Base-by-base conservation (phyloP, 1,140 invertebrate species). In the Zaprionus vittiger region DNA sequence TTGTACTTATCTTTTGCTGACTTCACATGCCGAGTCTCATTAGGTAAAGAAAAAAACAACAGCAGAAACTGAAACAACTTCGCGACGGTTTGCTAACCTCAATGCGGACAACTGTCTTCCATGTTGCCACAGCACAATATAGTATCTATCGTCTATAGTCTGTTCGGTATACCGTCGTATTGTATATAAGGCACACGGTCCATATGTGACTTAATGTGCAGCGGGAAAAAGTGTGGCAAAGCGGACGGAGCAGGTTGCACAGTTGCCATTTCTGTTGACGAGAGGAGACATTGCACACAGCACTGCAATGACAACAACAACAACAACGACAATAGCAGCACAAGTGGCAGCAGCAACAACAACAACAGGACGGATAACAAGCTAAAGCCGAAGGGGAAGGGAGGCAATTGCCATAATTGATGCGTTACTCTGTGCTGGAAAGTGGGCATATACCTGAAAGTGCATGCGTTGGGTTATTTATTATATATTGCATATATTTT, bases 41-140 rank as follows among this genome's bases (percentile, higher is more conserved):
- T 83, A 79, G 54, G 64, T 62, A 70, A 56, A 24, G 38, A 56
- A 11, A 31, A 31, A 34, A n/a, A 56, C 55, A n/a, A 56, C 5
- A 22, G n/a, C 14, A 52, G 14, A 41, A 15, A 44, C 37, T 17
- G n/a, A 17, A 47, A 77, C 56, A 69, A 52, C 47, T 69, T 87
- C 55, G 85, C 71, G 80, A 72, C 80, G 81, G 79, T 89, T 89
- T 89, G 75, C 79, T 89, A 89, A 89, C 84, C 85, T 75, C 84
- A 90, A 79, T 89, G 74, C 41, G 69, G 81, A 41, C 79, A 71
- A 73, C 59, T 55, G 54, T 59, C 65, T 72, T 59, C 31, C 22
- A 57, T 54, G 56, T 38, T 38, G 24, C 41, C 63, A 15, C 41
- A 47, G 62, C 14, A 59, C 28, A 68, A 22, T 24, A n/a, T n/a